phyloP scores from a whole-genome alignment of 2,797 vertebrate genomes.

The Chaetophractus vellerosus region DNA sequence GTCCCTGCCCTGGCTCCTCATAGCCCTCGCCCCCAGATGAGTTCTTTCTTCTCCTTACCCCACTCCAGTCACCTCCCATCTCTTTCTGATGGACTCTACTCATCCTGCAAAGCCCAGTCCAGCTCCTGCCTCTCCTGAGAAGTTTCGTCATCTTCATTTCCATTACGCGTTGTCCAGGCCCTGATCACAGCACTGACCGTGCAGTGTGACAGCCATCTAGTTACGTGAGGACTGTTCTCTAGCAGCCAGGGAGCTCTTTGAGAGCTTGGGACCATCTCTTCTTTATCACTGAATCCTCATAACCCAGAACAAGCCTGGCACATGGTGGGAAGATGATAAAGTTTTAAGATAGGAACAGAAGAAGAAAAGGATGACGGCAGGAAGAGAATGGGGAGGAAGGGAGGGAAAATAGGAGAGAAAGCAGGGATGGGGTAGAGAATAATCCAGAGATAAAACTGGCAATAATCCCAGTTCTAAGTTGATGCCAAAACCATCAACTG shows the following conservation, averaged over 20 bases:
- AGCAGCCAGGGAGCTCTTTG: neutral
- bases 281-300: neutral
- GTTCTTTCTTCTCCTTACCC: neutral
- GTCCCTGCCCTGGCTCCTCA: accelerated
- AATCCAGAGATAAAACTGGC: neutral
- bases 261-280: neutral
- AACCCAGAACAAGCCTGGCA: neutral
- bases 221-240: neutral
- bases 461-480: no score
- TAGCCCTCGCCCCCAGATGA: neutral
- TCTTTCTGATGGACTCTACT: neutral
- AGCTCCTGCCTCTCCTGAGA: neutral
- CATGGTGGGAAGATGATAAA: neutral
- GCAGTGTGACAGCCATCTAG: neutral
- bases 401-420: neutral
- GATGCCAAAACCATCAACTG: neutral
- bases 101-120: neutral
- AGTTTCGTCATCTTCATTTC: neutral
- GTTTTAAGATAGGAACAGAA: neutral
- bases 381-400: neutral
- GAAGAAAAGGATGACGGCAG: neutral
- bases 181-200: no score
- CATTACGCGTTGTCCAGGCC: neutral
- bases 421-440: neutral
- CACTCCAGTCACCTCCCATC: neutral